phyloP scores from a whole-genome alignment of 2,797 vertebrate species.

The Bovichtus variegatus region DNA sequence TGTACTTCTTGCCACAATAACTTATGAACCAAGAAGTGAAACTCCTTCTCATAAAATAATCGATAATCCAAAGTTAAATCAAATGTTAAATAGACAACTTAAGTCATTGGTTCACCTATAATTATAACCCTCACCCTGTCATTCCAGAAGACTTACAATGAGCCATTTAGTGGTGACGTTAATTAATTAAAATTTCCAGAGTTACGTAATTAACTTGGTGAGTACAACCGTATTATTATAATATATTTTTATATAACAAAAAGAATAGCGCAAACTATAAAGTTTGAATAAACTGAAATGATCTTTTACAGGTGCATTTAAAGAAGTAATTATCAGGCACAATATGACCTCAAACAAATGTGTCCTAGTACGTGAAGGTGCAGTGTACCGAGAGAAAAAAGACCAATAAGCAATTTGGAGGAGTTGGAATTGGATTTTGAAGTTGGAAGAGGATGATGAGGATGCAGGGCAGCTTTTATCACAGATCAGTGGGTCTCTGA shows the following conservation, averaged over 20 bases:
- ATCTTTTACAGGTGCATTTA: slow-evolving; percentile 48
- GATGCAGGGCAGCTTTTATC: slow-evolving; percentile 82
- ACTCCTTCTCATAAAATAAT: not conserved
- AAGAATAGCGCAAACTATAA: not conserved
- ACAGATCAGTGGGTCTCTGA: slow-evolving; percentile 83
- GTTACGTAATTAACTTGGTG: not conserved
- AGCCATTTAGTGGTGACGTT: slow-evolving; percentile 11
- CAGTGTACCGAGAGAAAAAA: slow-evolving; percentile 58
- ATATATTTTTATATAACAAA: no score
- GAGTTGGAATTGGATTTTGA: slow-evolving; percentile 86
- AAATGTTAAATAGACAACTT: slow-evolving; percentile 3
- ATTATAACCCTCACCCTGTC: no score
- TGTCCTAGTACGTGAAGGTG: slow-evolving; percentile 43
- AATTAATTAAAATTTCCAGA: slow-evolving; percentile 4
- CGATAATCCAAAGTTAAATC: not conserved
- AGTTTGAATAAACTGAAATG: slow-evolving; percentile 25
- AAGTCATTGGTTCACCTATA: not conserved
- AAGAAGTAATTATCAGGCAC: slow-evolving; percentile 44
- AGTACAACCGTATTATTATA: slow-evolving; percentile 1
- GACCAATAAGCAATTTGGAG: slow-evolving; percentile 82
- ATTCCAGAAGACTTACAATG: no score
- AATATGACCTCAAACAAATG: slow-evolving; percentile 60
- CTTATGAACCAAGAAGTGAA: not conserved
- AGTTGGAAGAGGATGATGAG: slow-evolving; percentile 78
- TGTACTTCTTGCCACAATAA: not conserved